Percentiles rank a stretch among this genome's conserved stretches.
These are phyloP conservation scores for Gila robusta DNA, from an alignment of 2,797 vertebrate genomes.

Conservation along the genomic window DNA sequence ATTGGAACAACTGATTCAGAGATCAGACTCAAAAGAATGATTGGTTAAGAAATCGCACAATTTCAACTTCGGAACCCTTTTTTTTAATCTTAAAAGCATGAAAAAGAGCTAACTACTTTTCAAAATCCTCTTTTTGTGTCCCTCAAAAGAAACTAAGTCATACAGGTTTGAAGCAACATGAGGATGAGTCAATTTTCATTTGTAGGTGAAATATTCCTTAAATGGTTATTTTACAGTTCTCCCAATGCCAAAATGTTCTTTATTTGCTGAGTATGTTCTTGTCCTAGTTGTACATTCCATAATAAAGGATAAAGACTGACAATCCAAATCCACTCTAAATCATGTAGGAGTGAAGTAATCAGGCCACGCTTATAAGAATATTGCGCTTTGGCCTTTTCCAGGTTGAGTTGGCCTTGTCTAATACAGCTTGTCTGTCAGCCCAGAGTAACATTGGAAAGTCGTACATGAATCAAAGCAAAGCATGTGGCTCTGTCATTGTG, in stretches of 20 bases:
- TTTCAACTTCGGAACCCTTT: neutral
- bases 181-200: neutral
- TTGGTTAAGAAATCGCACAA: neutral
- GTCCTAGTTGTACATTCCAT: neutral
- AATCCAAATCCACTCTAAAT: constrained; percentile 13
- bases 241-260: neutral
- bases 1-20: neutral
- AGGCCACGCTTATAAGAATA: neutral
- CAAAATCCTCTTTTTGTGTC: neutral
- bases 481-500: constrained; percentile 32
- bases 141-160: neutral
- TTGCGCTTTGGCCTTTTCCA: neutral
- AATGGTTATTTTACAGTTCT: neutral
- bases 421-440: constrained; percentile 10
- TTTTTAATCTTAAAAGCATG: neutral
- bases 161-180: neutral
- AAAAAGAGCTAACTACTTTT: neutral
- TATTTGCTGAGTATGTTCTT: neutral
- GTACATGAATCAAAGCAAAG: constrained; percentile 27
- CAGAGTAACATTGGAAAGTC: constrained; percentile 18
- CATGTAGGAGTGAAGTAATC: neutral
- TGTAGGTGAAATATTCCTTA: neutral
- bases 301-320: constrained; percentile 2
- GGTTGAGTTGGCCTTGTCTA: constrained; percentile 9
- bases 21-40: neutral